A percentile compares a stretch with the other conserved stretches of the same genome.
Evolutionary conservation across 2,888 invertebrate species (phyloP).

Genomic region (Cyrtodaria siliqua): DNA sequence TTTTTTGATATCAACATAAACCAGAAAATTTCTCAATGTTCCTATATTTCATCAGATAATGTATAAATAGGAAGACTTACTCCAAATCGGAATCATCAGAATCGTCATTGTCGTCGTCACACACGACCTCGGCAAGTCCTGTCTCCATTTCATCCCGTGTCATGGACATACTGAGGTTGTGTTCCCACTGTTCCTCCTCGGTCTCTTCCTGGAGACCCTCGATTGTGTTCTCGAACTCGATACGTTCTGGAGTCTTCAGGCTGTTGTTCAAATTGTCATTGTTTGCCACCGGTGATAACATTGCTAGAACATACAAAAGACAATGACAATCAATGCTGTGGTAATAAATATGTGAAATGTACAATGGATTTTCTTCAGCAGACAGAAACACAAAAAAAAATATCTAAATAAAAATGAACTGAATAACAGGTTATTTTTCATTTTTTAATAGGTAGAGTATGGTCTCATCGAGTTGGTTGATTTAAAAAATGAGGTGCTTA

Average conservation of each 20-base stretch:
- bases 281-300: constrained; percentile 66
- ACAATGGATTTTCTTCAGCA: too few relatives aligned
- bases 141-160: constrained; percentile 84
- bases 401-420: too few relatives aligned
- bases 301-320: constrained; percentile 38
- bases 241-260: constrained; percentile 90
- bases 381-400: too few relatives aligned
- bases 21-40: too few relatives aligned
- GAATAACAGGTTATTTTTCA: too few relatives aligned
- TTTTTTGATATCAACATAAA: too few relatives aligned
- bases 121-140: constrained; percentile 54
- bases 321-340: too few relatives aligned
- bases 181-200: constrained; percentile 98
- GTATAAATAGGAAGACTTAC: constrained; percentile 61
- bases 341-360: too few relatives aligned
- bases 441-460: too few relatives aligned
- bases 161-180: constrained; percentile 93
- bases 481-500: too few relatives aligned
- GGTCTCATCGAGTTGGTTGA: too few relatives aligned
- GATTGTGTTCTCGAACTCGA: constrained; percentile 91
- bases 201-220: constrained; percentile 81
- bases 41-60: background rate
- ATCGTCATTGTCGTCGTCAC: constrained; percentile 73
- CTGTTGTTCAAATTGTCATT: constrained; percentile 63
- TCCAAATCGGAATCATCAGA: constrained; percentile 75